Evolutionary conservation across 1,140 invertebrate species (phyloP).

Genomic region (Microplitis mediator): DNA sequence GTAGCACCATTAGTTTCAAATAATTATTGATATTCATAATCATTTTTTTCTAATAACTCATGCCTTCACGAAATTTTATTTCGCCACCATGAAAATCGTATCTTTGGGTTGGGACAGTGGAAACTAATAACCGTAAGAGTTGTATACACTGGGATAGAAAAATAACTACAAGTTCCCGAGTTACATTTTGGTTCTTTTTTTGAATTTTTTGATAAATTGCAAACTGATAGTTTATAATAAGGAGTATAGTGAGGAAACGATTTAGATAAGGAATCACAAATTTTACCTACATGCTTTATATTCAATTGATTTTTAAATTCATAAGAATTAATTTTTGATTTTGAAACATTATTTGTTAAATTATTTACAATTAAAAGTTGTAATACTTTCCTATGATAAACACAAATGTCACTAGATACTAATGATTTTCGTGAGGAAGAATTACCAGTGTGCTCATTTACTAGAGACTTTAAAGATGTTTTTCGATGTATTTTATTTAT

Average conservation of each 20-base stretch:
- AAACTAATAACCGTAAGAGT: slow-evolving; percentile 60
- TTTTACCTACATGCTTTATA: too few species aligned
- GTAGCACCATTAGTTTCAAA: too few species aligned
- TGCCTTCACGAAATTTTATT: slow-evolving; percentile 72
- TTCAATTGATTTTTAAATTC: too few species aligned
- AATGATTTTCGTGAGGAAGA: neutral
- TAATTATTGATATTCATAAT: too few species aligned
- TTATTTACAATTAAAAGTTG: too few species aligned
- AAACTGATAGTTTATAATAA: too few species aligned
- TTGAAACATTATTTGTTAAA: too few species aligned
- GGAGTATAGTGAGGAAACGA: too few species aligned
- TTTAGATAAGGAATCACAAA: too few species aligned
- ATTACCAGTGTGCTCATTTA: slow-evolving; percentile 9
- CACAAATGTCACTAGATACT: neutral
- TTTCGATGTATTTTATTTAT: slow-evolving; percentile 58
- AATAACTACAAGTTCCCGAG: slow-evolving; percentile 57
- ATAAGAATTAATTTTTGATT: too few species aligned
- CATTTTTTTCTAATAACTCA: slow-evolving; percentile 17
- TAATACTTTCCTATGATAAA: neutral
- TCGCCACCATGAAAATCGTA: slow-evolving; percentile 72
- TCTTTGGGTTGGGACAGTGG: slow-evolving; percentile 62
- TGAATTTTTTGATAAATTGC: neutral
- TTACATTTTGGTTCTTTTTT: slow-evolving; percentile 44
- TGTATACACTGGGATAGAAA: slow-evolving; percentile 55
- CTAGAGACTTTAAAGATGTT: slow-evolving; percentile 47